Percentiles rank a stretch among this genome's conserved stretches.
phyloP scores from a whole-genome alignment of 1,140 invertebrate genomes.

The Artemia franciscana region DNA sequence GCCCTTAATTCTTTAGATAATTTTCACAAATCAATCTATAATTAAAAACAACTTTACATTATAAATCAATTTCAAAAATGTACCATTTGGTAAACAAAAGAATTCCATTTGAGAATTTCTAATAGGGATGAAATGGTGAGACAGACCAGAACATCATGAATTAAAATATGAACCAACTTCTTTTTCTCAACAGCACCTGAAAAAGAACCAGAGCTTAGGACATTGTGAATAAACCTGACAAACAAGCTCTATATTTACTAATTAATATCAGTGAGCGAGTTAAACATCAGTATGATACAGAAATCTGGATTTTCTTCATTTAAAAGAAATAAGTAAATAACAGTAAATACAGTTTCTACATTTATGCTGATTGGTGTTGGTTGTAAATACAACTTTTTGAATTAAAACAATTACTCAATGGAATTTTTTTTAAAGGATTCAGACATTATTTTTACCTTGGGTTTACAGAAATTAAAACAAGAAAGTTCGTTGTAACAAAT shows the following conservation, averaged over 20 bases:
- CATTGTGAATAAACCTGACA: no score
- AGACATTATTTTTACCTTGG: no score
- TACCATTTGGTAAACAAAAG: slow-evolving; percentile 95
- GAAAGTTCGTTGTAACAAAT: no score
- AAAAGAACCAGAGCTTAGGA: no score
- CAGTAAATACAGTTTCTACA: no score
- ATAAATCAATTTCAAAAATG: slow-evolving; percentile 96
- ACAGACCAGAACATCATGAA: slow-evolving; percentile 85
- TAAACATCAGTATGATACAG: neutral
- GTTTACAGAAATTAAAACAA: no score
- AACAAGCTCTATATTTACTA: no score
- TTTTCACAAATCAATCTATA: neutral
- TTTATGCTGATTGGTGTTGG: no score
- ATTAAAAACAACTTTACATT: slow-evolving; percentile 36
- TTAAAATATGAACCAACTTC: slow-evolving; percentile 94
- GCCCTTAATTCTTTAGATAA: neutral
- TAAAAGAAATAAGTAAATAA: no score
- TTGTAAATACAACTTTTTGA: no score
- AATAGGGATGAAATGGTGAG: slow-evolving; percentile 95
- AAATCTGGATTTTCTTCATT: neutral
- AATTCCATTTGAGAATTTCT: slow-evolving; percentile 98
- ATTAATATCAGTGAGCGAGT: neutral
- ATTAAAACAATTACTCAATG: no score
- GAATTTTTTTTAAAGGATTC: no score
- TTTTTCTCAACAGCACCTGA: slow-evolving; percentile 86